These are phyloP conservation scores for Vultur gryphus DNA, from an alignment of 2,797 vertebrate genomes.

Conservation along the genomic window DNA sequence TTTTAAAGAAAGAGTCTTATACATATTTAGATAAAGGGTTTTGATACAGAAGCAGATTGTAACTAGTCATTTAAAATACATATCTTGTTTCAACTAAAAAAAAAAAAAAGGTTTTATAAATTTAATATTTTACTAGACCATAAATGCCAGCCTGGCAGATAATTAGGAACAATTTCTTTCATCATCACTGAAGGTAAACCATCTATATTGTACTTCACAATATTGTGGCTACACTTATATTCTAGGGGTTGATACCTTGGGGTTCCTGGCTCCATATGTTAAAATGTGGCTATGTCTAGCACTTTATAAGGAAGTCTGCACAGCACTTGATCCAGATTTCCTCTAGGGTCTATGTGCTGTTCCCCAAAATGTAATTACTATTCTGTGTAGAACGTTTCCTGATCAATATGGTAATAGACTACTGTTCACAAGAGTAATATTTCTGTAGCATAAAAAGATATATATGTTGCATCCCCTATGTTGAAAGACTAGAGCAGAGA, in stretches of 20 bases:
- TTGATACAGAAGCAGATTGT: not conserved
- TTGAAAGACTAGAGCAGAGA: not conserved
- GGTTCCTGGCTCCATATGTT: not conserved
- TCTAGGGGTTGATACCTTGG: not conserved
- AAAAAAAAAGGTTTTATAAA: not conserved
- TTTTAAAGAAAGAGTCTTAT: not conserved
- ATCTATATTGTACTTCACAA: not conserved
- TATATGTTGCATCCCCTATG: not conserved
- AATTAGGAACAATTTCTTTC: not conserved
- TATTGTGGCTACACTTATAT: not conserved
- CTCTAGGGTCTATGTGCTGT: not conserved
- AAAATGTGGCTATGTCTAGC: not conserved
- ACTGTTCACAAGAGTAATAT: not conserved
- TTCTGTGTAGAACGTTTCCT: not conserved
- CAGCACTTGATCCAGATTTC: not conserved
- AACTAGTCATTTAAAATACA: not conserved
- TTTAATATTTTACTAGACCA: not conserved
- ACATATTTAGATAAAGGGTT: not conserved
- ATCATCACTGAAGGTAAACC: not conserved
- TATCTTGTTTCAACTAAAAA: not conserved
- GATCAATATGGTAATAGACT: not conserved
- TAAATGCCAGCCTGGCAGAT: not conserved
- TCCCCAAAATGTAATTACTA: not conserved
- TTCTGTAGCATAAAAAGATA: not conserved
- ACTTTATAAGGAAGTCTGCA: not conserved